Conservation (phyloP, 2,797 vertebrate genomes). For the Trachurus trachurus region DNA sequence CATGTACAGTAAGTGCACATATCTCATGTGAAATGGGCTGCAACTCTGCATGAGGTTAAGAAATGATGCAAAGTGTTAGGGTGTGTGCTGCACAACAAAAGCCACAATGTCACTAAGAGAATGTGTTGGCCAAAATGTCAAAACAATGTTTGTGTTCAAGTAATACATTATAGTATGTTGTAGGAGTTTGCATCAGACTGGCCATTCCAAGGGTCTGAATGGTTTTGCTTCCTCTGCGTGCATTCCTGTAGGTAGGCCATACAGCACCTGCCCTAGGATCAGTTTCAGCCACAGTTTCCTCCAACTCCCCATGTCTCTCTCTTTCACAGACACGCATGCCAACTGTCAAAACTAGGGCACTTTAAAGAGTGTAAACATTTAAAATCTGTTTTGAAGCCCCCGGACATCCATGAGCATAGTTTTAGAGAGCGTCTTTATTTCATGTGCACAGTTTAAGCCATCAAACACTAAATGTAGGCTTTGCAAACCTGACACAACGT, state of each 20-base stretch:
- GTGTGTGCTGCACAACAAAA: conserved; percentile 14
- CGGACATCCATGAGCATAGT: neutral
- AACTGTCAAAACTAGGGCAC: conserved; percentile 61
- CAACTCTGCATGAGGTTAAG: neutral
- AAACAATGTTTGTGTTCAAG: neutral
- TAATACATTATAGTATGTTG: conserved; percentile 12
- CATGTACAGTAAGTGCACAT: no score
- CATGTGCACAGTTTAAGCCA: neutral
- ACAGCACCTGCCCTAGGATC: conserved; percentile 75
- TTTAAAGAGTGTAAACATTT: conserved; percentile 20
- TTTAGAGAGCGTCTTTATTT: neutral
- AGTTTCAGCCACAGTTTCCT: conserved; percentile 87
- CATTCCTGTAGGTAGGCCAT: conserved; percentile 51
- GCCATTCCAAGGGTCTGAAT: conserved; percentile 12
- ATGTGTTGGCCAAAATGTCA: neutral
- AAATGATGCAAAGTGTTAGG: neutral
- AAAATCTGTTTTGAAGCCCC: neutral
- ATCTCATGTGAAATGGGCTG: neutral
- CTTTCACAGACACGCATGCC: conserved; percentile 16
- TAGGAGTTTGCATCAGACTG: conserved; percentile 17
- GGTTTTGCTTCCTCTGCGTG: conserved; percentile 78
- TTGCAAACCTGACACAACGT: neutral
- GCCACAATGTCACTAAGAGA: conserved; percentile 4
- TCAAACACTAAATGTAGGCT: neutral
- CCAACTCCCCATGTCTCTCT: conserved; percentile 38